phyloP scores from a whole-genome alignment of 2,888 invertebrate genomes.

The Drosophila multiciliata region DNA sequence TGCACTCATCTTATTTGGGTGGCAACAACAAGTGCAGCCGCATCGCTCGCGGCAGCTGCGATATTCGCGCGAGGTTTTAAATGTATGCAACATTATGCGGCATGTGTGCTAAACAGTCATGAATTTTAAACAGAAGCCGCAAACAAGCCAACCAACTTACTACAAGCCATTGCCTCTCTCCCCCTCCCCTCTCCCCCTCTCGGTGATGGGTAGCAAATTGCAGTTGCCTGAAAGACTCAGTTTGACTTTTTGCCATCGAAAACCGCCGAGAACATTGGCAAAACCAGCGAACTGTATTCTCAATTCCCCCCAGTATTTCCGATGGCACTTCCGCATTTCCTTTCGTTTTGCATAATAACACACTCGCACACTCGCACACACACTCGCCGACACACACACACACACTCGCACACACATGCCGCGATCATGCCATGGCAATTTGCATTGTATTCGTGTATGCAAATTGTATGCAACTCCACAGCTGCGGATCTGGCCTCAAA shows the following conservation, averaged over 20 bases:
- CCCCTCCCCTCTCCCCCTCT: not conserved
- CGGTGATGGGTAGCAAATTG: conserved; percentile 37
- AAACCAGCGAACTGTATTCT: conserved; percentile 47
- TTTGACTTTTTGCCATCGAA: conserved; percentile 65
- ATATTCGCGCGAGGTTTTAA: conserved; percentile 53
- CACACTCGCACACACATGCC: conserved; percentile 12
- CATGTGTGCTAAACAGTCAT: conserved; percentile 79
- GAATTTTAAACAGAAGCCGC: conserved; percentile 73
- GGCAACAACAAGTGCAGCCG: conserved; percentile 35
- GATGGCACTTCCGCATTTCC: conserved; percentile 60
- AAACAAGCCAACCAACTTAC: conserved; percentile 32
- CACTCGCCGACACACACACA: conserved; percentile 11
- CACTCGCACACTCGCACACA: conserved; percentile 11
- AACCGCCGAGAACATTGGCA: conserved; percentile 60
- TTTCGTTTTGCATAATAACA: conserved; percentile 67
- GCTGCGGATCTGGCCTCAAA: conserved; percentile 41
- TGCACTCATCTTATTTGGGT: conserved; percentile 66
- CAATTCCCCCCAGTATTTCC: conserved; percentile 45
- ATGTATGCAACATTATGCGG: conserved; percentile 80
- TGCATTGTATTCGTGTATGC: conserved; percentile 58
- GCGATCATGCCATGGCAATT: conserved; percentile 54
- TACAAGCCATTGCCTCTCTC: conserved; percentile 4
- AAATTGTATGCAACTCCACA: conserved; percentile 52
- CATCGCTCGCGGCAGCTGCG: conserved; percentile 53
- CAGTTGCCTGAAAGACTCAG: conserved; percentile 41